Evolutionary conservation across 2,113 vertebrate species (phyloP), one percentile per base, ranked within the genome.

Genomic region (Istiophorus platypterus): DNA sequence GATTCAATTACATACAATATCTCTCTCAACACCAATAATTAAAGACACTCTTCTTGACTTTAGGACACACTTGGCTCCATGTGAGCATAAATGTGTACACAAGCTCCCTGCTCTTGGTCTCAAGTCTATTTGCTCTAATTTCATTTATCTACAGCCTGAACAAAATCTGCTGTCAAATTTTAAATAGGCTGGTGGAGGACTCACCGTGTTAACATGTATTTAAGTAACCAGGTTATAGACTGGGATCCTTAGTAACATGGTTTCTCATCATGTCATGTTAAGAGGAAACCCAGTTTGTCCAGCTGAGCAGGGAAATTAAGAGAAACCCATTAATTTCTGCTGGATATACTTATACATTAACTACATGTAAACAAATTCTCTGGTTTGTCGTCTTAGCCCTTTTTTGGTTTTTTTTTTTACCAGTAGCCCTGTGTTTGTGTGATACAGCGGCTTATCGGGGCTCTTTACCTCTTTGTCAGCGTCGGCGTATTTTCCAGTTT

Each of bases 381-480:
- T 63, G 27, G 26, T 78, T 27, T 29, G 34, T 45, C n/a, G 10
- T 13, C 9, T 24, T 37, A 45, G n/a, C 7, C 27, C n/a, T n/a
- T n/a, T n/a, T n/a, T n/a, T 45, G 1, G 4, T 14, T 42, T 42
- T 3, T 41, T 14, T 26, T 15, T 37, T 27, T n/a, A n/a, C n/a
- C n/a, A n/a, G n/a, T n/a, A n/a, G 5, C 37, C 11, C 7, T 37
- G 14, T 56, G 34, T 56, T 20, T 3, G 7, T 37, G 20, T 64
- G 4, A 45, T 15, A 39, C 4, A 4, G 15, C 31, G 2, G 34
- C n/a, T 2, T 47, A 12, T 31, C 1, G 29, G 37, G 49, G 70
- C 9, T 41, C 29, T 92, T 89, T 94, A 95, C 97, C 96, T 95
- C 93, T 84, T 92, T 91, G 77, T 95, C 93, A 31, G 92, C 94